A percentile compares a stretch with the other conserved stretches of the same genome.
phyloP scores from a whole-genome alignment of 1,140 invertebrate species.

The Oedothorax gibbosus region DNA sequence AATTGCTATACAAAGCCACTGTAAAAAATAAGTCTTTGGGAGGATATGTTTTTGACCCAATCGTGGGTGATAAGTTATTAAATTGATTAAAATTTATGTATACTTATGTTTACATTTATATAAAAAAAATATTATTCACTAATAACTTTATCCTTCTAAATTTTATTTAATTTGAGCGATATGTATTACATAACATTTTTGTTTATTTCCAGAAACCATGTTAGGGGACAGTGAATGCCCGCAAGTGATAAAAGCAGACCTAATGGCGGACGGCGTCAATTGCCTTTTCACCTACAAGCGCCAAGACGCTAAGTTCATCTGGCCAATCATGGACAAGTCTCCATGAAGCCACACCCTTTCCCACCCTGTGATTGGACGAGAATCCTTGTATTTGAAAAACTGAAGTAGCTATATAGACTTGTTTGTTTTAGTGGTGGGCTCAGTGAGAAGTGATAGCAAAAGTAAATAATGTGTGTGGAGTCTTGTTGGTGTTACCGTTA shows the following conservation, averaged over 20 bases:
- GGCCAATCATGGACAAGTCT: constrained; percentile 74
- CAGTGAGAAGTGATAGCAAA: not conserved
- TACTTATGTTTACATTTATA: too few relatives aligned
- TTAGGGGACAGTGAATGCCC: constrained; percentile 89
- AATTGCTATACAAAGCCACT: too few relatives aligned
- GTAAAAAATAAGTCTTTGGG: too few relatives aligned
- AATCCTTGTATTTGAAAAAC: not conserved
- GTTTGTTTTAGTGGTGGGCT: not conserved
- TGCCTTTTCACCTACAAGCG: constrained; percentile 94
- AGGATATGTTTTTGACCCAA: too few relatives aligned
- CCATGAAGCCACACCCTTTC: constrained; percentile 1
- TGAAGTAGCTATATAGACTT: not conserved
- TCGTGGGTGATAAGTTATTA: too few relatives aligned
- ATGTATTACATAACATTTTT: constrained; percentile 63
- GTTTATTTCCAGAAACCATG: constrained; percentile 80
- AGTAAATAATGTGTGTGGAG: too few relatives aligned
- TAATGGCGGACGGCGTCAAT: constrained; percentile 79
- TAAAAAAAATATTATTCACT: too few relatives aligned
- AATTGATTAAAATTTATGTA: too few relatives aligned
- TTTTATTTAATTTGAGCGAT: too few relatives aligned
- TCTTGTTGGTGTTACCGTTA: too few relatives aligned
- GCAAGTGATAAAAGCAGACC: constrained; percentile 80
- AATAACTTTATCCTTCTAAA: too few relatives aligned
- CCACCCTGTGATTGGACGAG: constrained; percentile 1
- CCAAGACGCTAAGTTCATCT: constrained; percentile 95